Conservation (phyloP, 2,888 invertebrate genomes). For the Phorcus lineatus region DNA sequence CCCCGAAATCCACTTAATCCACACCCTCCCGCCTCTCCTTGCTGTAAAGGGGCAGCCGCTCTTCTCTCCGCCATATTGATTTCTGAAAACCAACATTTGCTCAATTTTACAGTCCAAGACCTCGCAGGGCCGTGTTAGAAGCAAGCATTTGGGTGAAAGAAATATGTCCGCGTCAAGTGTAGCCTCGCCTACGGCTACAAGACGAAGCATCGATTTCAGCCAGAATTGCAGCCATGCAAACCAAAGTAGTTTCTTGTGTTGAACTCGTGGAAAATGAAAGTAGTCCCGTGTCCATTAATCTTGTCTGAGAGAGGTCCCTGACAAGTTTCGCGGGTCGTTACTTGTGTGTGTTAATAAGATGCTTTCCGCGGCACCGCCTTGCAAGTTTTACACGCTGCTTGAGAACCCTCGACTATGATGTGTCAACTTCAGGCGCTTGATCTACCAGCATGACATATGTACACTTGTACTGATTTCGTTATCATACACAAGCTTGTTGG, state of each 20-base stretch:
- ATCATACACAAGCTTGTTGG: too few species aligned
- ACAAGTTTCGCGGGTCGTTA: conserved; percentile 12
- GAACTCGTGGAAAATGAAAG: conserved; percentile 18
- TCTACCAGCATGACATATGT: too few species aligned
- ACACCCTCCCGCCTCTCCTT: background rate
- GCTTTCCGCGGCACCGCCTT: background rate
- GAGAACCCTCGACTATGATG: too few species aligned
- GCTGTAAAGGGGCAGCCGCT: background rate
- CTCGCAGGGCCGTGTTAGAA: conserved; percentile 13
- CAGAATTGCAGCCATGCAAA: background rate
- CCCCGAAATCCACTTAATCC: background rate
- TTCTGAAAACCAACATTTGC: conserved; percentile 21
- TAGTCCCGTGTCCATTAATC: conserved; percentile 13
- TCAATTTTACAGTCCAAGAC: conserved; percentile 19
- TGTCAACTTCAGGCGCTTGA: too few species aligned
- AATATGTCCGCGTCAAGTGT: background rate
- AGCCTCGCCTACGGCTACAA: background rate
- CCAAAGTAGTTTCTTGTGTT: conserved; percentile 23
- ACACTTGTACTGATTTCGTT: too few species aligned
- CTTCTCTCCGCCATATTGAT: background rate
- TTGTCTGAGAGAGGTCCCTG: background rate
- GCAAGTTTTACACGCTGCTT: background rate
- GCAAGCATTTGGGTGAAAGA: background rate
- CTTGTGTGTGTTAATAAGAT: conserved; percentile 1
- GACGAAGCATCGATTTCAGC: conserved; percentile 1